Evolutionary conservation across 1,140 invertebrate genomes (phyloP).

Genomic region (Contarinia nasturtii): DNA sequence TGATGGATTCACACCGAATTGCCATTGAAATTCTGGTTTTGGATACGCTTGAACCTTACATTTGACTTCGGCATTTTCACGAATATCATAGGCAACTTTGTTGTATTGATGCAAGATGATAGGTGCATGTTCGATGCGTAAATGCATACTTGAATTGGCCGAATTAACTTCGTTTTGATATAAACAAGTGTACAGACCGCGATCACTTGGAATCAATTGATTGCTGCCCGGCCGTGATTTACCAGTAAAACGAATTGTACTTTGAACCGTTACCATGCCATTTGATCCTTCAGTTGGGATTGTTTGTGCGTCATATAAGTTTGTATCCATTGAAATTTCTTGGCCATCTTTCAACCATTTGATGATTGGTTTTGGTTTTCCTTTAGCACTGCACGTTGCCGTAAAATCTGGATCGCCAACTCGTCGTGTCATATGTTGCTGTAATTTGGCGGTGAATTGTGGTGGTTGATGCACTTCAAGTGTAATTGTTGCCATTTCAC

Average conservation of each 20-base stretch:
- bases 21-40: slow-evolving; percentile 83
- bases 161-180: slow-evolving; percentile 79
- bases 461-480: slow-evolving; percentile 76
- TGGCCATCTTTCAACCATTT: slow-evolving; percentile 73
- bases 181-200: slow-evolving; percentile 70
- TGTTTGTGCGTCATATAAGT: slow-evolving; percentile 61
- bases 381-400: slow-evolving; percentile 64
- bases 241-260: slow-evolving; percentile 60
- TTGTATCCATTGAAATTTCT: slow-evolving; percentile 50
- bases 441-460: slow-evolving; percentile 61
- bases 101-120: slow-evolving; percentile 67
- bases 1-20: slow-evolving; percentile 48
- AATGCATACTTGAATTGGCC: slow-evolving; percentile 68
- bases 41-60: slow-evolving; percentile 84
- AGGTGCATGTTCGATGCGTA: slow-evolving; percentile 77
- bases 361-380: slow-evolving; percentile 66
- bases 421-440: slow-evolving; percentile 56
- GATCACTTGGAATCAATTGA: slow-evolving; percentile 58
- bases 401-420: slow-evolving; percentile 65
- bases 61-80: slow-evolving; percentile 63
- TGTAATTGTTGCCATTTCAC: slow-evolving; percentile 59
- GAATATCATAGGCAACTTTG: slow-evolving; percentile 72
- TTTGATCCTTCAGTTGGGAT: slow-evolving; percentile 52
- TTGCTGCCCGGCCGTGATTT: slow-evolving; percentile 51
- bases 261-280: slow-evolving; percentile 63